A percentile compares a stretch with the other conserved stretches of the same genome.
These are phyloP conservation scores for Perca flavescens DNA, from an alignment of 2,113 vertebrate species.

Conservation along the genomic window DNA sequence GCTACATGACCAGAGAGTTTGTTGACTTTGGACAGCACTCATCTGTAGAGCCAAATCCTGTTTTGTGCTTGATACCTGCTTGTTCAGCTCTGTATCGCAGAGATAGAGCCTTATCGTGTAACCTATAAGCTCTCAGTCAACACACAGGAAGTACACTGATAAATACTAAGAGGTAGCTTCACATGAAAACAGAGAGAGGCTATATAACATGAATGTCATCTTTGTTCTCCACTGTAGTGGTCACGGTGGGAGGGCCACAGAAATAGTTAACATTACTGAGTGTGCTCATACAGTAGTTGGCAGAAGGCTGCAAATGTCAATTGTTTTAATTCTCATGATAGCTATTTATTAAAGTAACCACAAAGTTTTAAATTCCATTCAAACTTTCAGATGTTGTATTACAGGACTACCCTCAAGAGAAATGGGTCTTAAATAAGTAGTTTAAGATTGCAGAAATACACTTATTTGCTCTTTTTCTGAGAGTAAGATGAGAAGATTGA, in stretches of 20 bases:
- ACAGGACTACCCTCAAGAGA: neutral
- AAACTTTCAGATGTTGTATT: neutral
- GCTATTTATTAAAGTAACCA: neutral
- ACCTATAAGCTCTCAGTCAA: neutral
- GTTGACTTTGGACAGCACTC: constrained; percentile 50
- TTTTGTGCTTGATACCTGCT: constrained; percentile 31
- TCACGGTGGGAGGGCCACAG: constrained; percentile 38
- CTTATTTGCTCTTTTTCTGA: neutral
- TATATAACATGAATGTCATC: constrained; percentile 64
- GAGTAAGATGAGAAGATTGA: neutral
- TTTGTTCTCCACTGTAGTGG: constrained; percentile 66
- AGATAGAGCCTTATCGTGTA: constrained; percentile 2
- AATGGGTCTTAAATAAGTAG: neutral
- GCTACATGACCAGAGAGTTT: constrained; percentile 8
- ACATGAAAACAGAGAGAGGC: constrained; percentile 48
- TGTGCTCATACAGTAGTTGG: constrained; percentile 5
- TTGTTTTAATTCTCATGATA: constrained; percentile 34
- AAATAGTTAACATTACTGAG: constrained; percentile 63
- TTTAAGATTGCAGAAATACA: neutral
- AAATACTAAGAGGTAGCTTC: constrained; percentile 14
- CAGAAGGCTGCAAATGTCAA: constrained; percentile 22
- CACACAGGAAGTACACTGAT: constrained; percentile 24
- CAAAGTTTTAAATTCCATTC: neutral
- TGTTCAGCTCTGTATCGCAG: constrained; percentile 14
- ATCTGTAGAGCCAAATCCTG: constrained; percentile 31